Percentiles rank a stretch among this genome's conserved stretches.
Evolutionary conservation across 2,797 vertebrate species (phyloP).

Genomic region (Adrianichthys oophorus): DNA sequence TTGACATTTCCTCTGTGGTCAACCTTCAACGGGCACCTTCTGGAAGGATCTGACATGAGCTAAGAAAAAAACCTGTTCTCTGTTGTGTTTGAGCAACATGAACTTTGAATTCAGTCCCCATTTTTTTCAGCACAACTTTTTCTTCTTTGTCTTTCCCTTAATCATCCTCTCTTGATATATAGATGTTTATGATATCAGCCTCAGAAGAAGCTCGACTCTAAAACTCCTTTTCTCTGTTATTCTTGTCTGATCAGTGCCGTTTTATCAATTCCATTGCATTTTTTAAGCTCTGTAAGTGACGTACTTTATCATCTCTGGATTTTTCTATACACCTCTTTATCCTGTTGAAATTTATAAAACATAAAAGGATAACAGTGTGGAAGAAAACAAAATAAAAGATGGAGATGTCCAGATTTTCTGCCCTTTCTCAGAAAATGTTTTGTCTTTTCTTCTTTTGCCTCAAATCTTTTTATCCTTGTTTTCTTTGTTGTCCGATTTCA

Average conservation of each 20-base stretch:
- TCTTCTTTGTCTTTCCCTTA: conserved; percentile 1
- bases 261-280: conserved; percentile 18
- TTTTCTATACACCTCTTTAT: conserved; percentile 13
- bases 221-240: conserved; percentile 13
- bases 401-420: conserved; percentile 11
- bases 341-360: conserved; percentile 2
- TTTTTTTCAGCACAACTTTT: not conserved
- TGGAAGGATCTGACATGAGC: conserved; percentile 4
- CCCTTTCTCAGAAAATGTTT: conserved; percentile 10
- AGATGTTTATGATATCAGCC: conserved; percentile 15
- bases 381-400: not conserved
- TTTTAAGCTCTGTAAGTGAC: conserved; percentile 25
- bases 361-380: conserved; percentile 6
- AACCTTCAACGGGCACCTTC: conserved; percentile 5
- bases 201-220: conserved; percentile 19
- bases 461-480: conserved; percentile 12
- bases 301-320: conserved; percentile 37
- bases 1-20: conserved; percentile 16
- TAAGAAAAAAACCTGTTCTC: conserved; percentile 6
- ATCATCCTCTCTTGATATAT: conserved; percentile 20
- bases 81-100: not conserved
- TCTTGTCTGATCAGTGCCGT: conserved; percentile 24
- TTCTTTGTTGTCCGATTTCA: not conserved
- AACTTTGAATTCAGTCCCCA: not conserved
- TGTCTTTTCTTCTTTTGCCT: not conserved